Conservation (phyloP, 23 tunicate genomes). For the Ciona savignyi region DNA sequence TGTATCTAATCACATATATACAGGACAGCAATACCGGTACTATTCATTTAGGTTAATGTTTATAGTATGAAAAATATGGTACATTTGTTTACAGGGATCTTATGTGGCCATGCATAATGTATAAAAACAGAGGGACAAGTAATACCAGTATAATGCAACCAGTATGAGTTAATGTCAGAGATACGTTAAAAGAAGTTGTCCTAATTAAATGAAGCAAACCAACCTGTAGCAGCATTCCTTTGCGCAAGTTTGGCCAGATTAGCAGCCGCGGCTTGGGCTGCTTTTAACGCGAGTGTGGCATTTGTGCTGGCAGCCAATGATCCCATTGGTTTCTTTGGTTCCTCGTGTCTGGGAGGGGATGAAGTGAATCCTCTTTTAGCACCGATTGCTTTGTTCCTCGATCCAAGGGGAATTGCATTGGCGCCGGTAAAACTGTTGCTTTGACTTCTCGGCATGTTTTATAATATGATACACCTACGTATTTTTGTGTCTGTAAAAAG, state of each 20-base stretch:
- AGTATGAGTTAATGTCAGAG: no score
- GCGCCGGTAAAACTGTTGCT: conserved; percentile 69
- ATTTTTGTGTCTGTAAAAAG: no score
- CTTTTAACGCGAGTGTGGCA: conserved; percentile 53
- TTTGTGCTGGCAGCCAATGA: conserved; percentile 4
- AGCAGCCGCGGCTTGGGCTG: conserved; percentile 79
- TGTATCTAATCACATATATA: no score
- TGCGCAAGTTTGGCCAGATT: conserved; percentile 48
- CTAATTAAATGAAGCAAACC: neutral
- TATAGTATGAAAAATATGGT: no score
- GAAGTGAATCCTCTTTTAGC: conserved; percentile 64
- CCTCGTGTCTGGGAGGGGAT: conserved; percentile 40
- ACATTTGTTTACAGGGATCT: no score
- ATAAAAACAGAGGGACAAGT: no score
- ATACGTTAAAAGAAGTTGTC: no score
- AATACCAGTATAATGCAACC: no score
- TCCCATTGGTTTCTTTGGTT: conserved; percentile 21
- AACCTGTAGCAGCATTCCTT: conserved; percentile 15
- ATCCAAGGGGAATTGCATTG: conserved; percentile 84
- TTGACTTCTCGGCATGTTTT: conserved; percentile 46
- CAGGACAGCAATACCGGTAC: no score
- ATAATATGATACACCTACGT: no score
- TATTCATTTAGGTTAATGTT: no score
- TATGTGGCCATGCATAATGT: no score
- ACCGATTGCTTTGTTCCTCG: conserved; percentile 77